Evolutionary conservation across 2,113 vertebrate genomes (phyloP).

Genomic region (Greenwoodochromis staneri): DNA sequence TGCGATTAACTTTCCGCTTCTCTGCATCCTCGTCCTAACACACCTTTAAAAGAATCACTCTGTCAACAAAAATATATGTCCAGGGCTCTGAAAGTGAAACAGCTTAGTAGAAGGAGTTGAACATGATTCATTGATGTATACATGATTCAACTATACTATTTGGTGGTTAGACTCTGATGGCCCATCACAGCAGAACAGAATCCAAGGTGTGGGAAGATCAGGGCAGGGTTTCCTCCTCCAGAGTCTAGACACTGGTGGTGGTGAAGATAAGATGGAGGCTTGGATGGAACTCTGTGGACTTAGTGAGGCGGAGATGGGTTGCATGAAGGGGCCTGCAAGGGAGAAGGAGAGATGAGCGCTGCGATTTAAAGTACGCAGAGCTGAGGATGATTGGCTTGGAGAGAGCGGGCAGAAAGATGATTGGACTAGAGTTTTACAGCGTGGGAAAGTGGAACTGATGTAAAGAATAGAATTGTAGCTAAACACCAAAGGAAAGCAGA

Average conservation of each 20-base stretch:
- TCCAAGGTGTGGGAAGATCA: not conserved
- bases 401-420: not conserved
- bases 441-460: not conserved
- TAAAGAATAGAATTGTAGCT: not conserved
- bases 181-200: not conserved
- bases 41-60: not conserved
- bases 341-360: not conserved
- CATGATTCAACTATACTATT: not conserved
- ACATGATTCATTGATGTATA: not conserved
- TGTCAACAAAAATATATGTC: not conserved
- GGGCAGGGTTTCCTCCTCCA: not conserved
- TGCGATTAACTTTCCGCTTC: fast-evolving
- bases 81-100: not conserved
- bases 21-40: not conserved
- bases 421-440: not conserved
- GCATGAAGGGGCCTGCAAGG: not conserved
- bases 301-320: not conserved
- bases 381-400: not conserved
- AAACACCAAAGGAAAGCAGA: not conserved
- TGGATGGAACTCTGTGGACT: not conserved
- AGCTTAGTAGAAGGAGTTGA: not conserved
- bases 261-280: not conserved
- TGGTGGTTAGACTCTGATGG: not conserved
- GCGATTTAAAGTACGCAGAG: not conserved
- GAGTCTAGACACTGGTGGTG: not conserved